These are phyloP conservation scores for Rhinoptilus africanus DNA, from an alignment of 2,113 vertebrate genomes.

Conservation along the genomic window DNA sequence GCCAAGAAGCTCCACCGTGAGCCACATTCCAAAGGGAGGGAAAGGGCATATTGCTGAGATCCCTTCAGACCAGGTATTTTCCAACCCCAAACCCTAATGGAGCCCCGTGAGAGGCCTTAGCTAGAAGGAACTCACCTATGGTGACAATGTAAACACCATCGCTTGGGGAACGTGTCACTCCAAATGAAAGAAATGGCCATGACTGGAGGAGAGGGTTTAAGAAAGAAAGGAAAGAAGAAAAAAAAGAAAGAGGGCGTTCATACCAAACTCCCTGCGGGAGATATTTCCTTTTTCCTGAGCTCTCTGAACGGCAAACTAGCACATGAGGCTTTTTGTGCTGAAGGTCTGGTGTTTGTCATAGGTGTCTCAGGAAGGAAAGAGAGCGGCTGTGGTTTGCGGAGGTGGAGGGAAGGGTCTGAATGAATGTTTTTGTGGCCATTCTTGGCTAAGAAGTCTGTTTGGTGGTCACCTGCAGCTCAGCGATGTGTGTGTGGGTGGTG, in stretches of 20 bases:
- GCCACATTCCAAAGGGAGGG: conserved; percentile 26
- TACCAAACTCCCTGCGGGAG: neutral
- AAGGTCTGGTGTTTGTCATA: neutral
- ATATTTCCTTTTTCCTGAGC: neutral
- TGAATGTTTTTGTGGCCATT: neutral
- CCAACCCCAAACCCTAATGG: neutral
- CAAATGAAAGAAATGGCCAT: neutral
- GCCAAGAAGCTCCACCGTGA: neutral
- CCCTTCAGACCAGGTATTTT: conserved; percentile 11
- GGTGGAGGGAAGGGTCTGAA: neutral
- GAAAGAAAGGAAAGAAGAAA: neutral
- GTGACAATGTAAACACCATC: neutral
- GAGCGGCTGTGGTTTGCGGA: neutral
- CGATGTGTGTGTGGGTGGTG: accelerated
- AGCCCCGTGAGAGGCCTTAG: neutral
- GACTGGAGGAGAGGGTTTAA: neutral
- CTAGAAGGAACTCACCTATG: neutral
- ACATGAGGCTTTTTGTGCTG: neutral
- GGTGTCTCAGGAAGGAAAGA: neutral
- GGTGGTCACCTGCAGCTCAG: neutral
- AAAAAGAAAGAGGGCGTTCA: neutral
- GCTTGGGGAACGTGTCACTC: neutral
- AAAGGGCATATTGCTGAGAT: neutral
- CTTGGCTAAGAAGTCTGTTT: neutral
- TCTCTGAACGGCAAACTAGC: neutral